Evolutionary conservation across 2,113 vertebrate genomes (phyloP), one percentile per base, ranked within the genome.

Genomic region (Sinosuthora webbiana): DNA sequence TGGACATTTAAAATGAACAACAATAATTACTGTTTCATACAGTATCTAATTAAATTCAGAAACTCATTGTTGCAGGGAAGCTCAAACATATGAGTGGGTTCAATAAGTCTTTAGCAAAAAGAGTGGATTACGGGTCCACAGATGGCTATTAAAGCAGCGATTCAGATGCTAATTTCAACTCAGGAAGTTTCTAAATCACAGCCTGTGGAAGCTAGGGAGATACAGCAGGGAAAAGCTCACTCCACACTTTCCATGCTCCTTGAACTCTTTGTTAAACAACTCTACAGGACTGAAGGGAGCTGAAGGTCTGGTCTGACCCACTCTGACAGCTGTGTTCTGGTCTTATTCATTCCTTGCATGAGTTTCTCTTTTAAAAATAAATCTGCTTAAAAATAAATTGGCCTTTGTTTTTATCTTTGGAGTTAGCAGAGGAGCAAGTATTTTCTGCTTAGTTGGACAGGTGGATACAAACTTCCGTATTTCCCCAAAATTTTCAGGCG

Each of bases 131-230:
- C 74, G 79, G 80, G 64, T 37, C 91, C 73, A 70, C 30, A 81
- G 89, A 87, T 84, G 80, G 94, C 56, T 75, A 60, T 89, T 92
- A 93, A 90, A 96, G 76, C 74, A 74, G 76, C 45, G 0, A 94
- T 94, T 96, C 83, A 93, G 60, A 95, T 74, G 86, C 50, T 95
- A 92, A 96, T 93, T 95, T 50, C 47, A 70, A 47, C 60, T 93
- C 76, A 55, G 83, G 71, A 96, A 92, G 85, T 73, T 90, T 77
- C 60, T 92, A 88, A 90, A 95, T 93, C 79, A 77, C 50, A 77
- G 59, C 79, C 62, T 1, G 0, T 74, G 68, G 42, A 83, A 88
- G n/a, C 35, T 14, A 63, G 71, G 83, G 85, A 83, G 53, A 47
- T 44, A 24, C 1, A 87, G 53, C 31, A 44, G 49, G 15, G 22